Evolutionary conservation across 2,888 invertebrate genomes (phyloP), one percentile per base, ranked within the genome.

Genomic region (Diarsia rubi): DNA sequence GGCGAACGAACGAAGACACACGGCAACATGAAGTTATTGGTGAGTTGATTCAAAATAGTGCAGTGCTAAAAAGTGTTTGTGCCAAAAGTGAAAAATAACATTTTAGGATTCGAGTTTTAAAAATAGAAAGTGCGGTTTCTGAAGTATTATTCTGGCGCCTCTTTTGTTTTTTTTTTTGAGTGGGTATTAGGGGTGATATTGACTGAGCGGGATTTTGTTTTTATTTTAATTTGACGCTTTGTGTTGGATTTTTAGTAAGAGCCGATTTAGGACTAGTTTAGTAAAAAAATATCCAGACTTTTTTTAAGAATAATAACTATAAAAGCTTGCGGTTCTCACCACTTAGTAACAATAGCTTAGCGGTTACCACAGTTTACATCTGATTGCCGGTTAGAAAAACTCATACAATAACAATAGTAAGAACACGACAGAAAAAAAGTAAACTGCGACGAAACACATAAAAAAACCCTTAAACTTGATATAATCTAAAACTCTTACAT

Each of bases 1-100:
- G 95, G 93, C 95, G 89, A 88, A 84, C 89, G 88, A 90, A 91
- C 95, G 96, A 93, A 95, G 95, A 95, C 94, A 87, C 91, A 88
- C 89, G 93, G 94, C 96, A 95, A 94, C 95, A 96, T 96, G 96
- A 96, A 96, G 96, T 92, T 93, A 90, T 93, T 94, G 96, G 96
- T 96, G 94, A 96, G 96, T 96, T 83, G 65, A 85, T 78, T 80
- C 81, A 86, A 79, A 81, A 86, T 83, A 87, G 88, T 87, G 89
- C 85, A 88, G 88, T 88, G 88, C 75, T 62, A 62, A 62, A 62
- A 79, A 88, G 88, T 88, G 85, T 81, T 80, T 84, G 88, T 88
- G 88, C 79, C 73, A 86, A 88, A 83, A 87, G 87, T 86, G 87
- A 52, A 77, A 75, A 76, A 73, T 71, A 82, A 86, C 64, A 65